Evolutionary conservation across 2,113 vertebrate genomes (phyloP).

Genomic region (zebrafish (Danio rerio)): DNA sequence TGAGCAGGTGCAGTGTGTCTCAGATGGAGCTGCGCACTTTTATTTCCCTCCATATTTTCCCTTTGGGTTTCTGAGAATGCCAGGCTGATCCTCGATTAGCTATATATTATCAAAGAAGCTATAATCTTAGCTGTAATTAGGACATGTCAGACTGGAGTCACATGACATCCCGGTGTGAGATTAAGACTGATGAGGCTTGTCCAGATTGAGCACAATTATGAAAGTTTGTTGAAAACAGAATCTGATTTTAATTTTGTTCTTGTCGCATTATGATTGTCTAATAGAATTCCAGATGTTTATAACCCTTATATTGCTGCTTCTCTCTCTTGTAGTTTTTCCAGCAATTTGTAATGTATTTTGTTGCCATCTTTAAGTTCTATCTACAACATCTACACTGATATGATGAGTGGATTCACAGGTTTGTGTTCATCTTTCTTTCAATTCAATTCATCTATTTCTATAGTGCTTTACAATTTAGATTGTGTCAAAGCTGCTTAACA

Average conservation of each 20-base stretch:
- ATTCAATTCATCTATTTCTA: too few relatives aligned
- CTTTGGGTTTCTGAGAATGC: not conserved
- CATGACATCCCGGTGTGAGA: not conserved
- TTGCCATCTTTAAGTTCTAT: too few relatives aligned
- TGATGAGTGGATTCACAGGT: too few relatives aligned
- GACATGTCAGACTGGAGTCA: not conserved
- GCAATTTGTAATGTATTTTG: too few relatives aligned
- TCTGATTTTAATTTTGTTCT: not conserved
- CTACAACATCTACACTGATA: too few relatives aligned
- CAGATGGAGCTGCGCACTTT: not conserved
- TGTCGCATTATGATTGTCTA: not conserved
- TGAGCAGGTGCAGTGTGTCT: conserved; percentile 25
- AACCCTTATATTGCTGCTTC: too few relatives aligned
- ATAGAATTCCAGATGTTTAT: too few relatives aligned
- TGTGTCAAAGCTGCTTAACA: too few relatives aligned
- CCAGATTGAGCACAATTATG: not conserved
- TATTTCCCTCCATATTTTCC: not conserved
- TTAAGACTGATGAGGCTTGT: not conserved
- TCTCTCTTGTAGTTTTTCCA: too few relatives aligned
- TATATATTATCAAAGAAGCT: not conserved
- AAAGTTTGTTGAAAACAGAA: not conserved
- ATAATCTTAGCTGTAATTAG: not conserved
- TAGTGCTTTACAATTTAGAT: too few relatives aligned
- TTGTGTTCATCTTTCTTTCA: too few relatives aligned
- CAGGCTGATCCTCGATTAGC: not conserved